Percentiles rank a stretch among this genome's conserved stretches.
These are phyloP conservation scores for Acheta domesticus DNA, from an alignment of 2,888 invertebrate genomes.

Conservation along the genomic window DNA sequence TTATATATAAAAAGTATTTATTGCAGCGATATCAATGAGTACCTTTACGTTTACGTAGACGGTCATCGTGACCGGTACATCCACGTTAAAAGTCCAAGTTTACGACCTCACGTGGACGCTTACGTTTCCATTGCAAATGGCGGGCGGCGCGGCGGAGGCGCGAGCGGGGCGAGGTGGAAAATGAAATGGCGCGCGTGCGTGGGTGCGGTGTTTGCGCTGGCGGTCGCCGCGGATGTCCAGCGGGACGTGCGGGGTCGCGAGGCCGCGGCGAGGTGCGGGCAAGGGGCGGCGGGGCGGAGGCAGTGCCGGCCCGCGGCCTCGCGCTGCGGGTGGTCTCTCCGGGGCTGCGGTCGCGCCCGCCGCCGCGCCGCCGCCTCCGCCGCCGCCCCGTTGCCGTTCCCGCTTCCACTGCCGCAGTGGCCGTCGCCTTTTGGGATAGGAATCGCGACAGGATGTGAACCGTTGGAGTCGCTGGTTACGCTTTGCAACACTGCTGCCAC, in stretches of 20 bases:
- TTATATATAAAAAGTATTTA: no score
- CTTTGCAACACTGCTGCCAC: no score
- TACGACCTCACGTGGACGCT: no score
- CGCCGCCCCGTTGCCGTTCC: not conserved
- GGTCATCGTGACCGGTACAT: no score
- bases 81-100: no score
- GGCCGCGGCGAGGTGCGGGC: not conserved
- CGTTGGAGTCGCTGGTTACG: no score
- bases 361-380: not conserved
- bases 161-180: not conserved
- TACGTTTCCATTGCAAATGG: no score
- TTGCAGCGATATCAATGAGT: no score
- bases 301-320: not conserved
- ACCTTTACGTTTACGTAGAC: no score
- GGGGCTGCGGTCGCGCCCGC: not conserved
- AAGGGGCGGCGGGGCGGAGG: not conserved
- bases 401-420: not conserved
- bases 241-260: not conserved
- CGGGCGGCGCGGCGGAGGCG: no score
- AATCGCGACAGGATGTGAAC: no score
- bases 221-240: not conserved
- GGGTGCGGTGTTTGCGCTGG: not conserved
- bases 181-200: not conserved
- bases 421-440: not conserved
- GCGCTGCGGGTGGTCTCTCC: conserved; percentile 3